Base-by-base conservation (phyloP, 2,113 vertebrate species). In the Riparia riparia region DNA sequence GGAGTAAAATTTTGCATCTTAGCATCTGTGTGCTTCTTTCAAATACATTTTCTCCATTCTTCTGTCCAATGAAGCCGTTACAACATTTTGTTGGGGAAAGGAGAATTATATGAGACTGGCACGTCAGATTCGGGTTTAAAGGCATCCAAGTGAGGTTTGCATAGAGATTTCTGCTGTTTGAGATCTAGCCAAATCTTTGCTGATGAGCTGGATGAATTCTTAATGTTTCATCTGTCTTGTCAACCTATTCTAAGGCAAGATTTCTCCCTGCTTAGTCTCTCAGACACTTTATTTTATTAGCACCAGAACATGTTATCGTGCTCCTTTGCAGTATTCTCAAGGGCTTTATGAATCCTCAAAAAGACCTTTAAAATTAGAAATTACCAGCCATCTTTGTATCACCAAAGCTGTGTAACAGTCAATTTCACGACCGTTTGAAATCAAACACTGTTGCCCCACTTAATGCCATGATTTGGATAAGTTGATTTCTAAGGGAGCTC, bases 311-410 rank as follows among this genome's bases (percentile, higher is more conserved):
- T 13, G 83, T 20, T 25, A 47, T 11, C 0, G 0, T 63, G 32
- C 45, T 91, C 54, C 26, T 85, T 54, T 66, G 32, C 26, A 63
- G 20, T 10, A 56, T 12, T 72, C 74, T 65, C 84, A 63, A 90
- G 50, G 26, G 78, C 17, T 91, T 80, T 82, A 50, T 19, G 56
- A 91, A 95, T 85, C 73, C 63, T 95, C 77, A n/a, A 89, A 87
- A 97, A 91, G 65, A 47, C 71, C 57, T 93, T 84, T 82, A 66
- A 94, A 94, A 90, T 82, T 26, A 90, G 50, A 96, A 95, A 91
- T 83, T 87, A 71, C 25, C 25, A 91, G 41, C 37, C 57, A 85
- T 77, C 13, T 94, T 90, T 70, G 17, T 66, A 66, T 45, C 78
- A 79, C 58, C 74, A 66, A 95, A 94, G 78, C 77, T 63, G 34